A percentile compares a stretch with the other conserved stretches of the same genome.
Evolutionary conservation across 2,113 vertebrate species (phyloP).

Genomic region (Haliaeetus leucogaster): DNA sequence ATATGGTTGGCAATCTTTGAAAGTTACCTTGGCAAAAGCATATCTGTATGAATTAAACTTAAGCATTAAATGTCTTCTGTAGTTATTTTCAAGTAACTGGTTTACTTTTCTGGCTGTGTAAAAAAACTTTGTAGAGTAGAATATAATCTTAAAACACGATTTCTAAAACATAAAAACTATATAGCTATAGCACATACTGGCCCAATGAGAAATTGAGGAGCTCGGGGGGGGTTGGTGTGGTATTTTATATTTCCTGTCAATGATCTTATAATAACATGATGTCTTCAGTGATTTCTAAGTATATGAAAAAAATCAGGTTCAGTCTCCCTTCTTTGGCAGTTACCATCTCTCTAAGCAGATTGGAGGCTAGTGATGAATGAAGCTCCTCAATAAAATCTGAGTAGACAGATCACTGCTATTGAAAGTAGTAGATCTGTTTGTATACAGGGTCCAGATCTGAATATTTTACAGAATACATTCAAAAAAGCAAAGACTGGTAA

Average conservation of each 20-base stretch:
- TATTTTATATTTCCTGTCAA: background rate
- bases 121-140: background rate
- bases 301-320: background rate
- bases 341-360: background rate
- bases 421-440: background rate
- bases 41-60: background rate
- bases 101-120: background rate
- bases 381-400: background rate
- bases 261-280: background rate
- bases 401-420: background rate
- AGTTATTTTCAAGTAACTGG: background rate
- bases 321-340: background rate
- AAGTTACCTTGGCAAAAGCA: background rate
- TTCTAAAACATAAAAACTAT: background rate
- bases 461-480: background rate
- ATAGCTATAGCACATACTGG: background rate
- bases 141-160: background rate
- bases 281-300: background rate
- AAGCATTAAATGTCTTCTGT: background rate
- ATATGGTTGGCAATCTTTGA: background rate
- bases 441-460: background rate
- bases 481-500: background rate
- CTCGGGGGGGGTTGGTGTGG: rapidly evolving
- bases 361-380: background rate
- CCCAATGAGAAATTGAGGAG: background rate